Base-by-base conservation (phyloP, 2,888 invertebrate genomes). In the Tenthredo distinguenda region DNA sequence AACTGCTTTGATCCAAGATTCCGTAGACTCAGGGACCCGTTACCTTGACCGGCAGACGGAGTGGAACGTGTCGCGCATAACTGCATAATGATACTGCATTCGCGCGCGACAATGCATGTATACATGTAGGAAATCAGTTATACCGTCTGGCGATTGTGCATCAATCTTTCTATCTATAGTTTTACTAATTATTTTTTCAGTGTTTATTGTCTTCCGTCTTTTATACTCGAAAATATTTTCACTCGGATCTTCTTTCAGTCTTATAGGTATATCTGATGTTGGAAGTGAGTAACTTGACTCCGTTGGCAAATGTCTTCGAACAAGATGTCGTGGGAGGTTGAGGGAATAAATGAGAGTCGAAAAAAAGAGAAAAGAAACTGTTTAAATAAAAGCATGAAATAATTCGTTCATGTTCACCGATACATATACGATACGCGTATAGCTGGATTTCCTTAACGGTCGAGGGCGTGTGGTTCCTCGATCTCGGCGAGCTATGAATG, bases 21-120 rank as follows among this genome's bases (percentile, higher is more conserved):
- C 83, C 68, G 83, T 47, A 83, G 83, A 81, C 81, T 81, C 58
- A 81, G 81, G 81, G 62, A 83, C 68, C 83, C 83, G 83, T 83
- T 83, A 71, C 83, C 83, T 83, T 83, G 83, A 83, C 83, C 83
- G 83, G 83, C 83, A 83, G 68, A 83, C 83, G 68, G 71, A 68
- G 83, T 71, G 71, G 83, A 83, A 83, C 83, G 65, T 71, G 83
- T 83, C 68, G 68, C 83, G 83, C 83, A 83, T 83, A 83, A 83
- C 83, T 83, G 83, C 83, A 83, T 83, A 83, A 65, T 68, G 68
- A 68, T 68, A 47, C 71, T 83, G 71, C 31, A 83, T 83, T 83
- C 71, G 34, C 15, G 18, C 31, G 43, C 47, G 83, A 71, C 83
- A 83, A 83, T 81, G 18, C 81, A 81, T 40, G 21, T 74, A 34